Percentiles rank a stretch among this genome's conserved stretches.
Conservation (phyloP, 2,797 vertebrate genomes). For the Hemibagrus guttatus region DNA sequence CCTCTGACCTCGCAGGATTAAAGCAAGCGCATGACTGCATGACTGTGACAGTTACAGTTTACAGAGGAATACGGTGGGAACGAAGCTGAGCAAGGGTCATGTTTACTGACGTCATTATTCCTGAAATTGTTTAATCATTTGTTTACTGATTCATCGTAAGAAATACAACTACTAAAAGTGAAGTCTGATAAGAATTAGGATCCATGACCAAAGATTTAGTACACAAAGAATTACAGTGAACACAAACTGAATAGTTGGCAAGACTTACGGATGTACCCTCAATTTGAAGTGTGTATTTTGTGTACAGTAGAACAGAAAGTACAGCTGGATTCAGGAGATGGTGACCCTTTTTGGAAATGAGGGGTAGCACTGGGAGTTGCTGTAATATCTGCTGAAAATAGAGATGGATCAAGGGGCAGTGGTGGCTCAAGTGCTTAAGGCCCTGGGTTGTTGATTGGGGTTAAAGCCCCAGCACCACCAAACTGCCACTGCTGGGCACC, state of each 20-base stretch:
- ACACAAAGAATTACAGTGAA: not conserved
- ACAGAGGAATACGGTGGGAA: not conserved
- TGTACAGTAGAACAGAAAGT: not conserved
- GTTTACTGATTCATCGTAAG: not conserved
- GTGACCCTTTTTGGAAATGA: not conserved
- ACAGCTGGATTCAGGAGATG: not conserved
- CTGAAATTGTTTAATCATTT: not conserved
- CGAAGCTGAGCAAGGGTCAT: not conserved
- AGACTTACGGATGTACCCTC: not conserved
- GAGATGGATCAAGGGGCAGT: no score
- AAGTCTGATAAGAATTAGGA: not conserved
- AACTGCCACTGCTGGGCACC: no score
- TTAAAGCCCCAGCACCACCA: no score
- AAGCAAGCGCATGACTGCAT: not conserved
- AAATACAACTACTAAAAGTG: not conserved
- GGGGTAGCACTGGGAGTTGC: not conserved
- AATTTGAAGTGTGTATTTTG: no score
- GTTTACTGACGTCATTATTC: not conserved
- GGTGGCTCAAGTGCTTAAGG: no score
- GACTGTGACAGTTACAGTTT: not conserved
- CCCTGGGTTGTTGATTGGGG: no score
- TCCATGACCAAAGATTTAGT: not conserved
- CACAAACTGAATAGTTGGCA: not conserved
- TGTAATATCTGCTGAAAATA: not conserved
- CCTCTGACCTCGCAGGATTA: not conserved